Evolutionary conservation across 2,888 invertebrate genomes (phyloP).

Genomic region (Fragum fragum): DNA sequence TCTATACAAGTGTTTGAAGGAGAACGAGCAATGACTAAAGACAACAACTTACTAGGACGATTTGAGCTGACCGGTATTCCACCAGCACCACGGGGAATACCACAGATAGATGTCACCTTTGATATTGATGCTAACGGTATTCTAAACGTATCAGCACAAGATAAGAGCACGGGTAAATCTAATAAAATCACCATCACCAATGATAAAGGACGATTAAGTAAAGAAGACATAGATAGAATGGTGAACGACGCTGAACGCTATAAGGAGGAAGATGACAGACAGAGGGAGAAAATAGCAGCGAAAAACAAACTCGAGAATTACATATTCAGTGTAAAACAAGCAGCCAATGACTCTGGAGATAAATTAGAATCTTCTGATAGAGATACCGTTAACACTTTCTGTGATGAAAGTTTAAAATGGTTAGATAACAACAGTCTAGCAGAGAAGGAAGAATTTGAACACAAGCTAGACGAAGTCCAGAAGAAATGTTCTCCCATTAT

Average conservation of each 20-base stretch:
- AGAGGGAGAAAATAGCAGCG: slow-evolving; percentile 79
- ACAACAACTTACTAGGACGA: slow-evolving; percentile 90
- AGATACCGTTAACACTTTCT: slow-evolving; percentile 88
- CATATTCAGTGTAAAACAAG: slow-evolving; percentile 87
- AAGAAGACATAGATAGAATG: slow-evolving; percentile 94
- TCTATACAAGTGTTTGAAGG: slow-evolving; percentile 92
- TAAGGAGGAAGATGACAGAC: slow-evolving; percentile 84
- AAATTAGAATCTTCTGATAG: slow-evolving; percentile 91
- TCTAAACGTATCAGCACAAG: slow-evolving; percentile 87
- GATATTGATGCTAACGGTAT: slow-evolving; percentile 97
- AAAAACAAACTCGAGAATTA: slow-evolving; percentile 81
- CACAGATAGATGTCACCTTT: slow-evolving; percentile 90
- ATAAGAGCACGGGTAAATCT: slow-evolving; percentile 92
- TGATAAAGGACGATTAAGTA: slow-evolving; percentile 94
- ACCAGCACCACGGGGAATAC: slow-evolving; percentile 83
- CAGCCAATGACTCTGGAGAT: slow-evolving; percentile 88
- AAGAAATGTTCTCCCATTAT: slow-evolving; percentile 93
- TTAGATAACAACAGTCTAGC: slow-evolving; percentile 93
- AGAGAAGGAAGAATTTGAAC: slow-evolving; percentile 92
- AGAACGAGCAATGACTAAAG: slow-evolving; percentile 97
- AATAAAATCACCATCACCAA: slow-evolving; percentile 95
- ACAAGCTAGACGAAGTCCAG: slow-evolving; percentile 92
- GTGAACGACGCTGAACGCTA: slow-evolving; percentile 83
- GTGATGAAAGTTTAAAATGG: slow-evolving; percentile 91
- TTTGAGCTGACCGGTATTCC: slow-evolving; percentile 84